Conservation (phyloP, 2,888 invertebrate species). For the Drosophila borborema region DNA sequence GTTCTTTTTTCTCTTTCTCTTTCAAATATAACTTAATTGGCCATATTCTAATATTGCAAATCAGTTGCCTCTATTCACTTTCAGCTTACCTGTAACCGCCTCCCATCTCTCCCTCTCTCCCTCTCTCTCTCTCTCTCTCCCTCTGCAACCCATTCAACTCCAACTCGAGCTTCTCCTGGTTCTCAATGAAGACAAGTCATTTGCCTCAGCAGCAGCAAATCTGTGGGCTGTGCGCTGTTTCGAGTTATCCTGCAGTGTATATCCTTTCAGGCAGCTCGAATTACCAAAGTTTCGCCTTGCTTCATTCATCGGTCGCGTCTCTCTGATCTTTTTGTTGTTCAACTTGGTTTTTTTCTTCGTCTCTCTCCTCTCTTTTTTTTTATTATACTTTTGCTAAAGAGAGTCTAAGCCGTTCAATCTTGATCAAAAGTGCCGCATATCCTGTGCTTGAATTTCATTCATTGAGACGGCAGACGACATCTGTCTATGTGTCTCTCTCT, state of each 20-base stretch:
- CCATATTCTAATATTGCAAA: not conserved
- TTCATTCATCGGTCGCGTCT: constrained; percentile 49
- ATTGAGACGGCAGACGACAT: constrained; percentile 47
- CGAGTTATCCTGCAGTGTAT: constrained; percentile 50
- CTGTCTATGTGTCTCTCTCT: not conserved
- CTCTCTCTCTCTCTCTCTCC: not conserved
- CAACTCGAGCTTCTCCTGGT: not conserved
- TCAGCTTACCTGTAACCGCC: not conserved
- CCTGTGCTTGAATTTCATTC: constrained; percentile 80
- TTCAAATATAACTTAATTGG: not conserved
- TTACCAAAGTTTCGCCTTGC: constrained; percentile 56
- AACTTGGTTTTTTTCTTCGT: constrained; percentile 26
- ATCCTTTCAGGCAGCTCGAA: constrained; percentile 67
- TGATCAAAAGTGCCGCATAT: constrained; percentile 76
- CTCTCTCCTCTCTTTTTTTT: not conserved
- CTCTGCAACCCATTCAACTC: not conserved
- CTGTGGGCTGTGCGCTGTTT: constrained; percentile 1
- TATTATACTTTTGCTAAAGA: not conserved
- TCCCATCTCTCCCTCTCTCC: not conserved
- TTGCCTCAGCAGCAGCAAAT: not conserved
- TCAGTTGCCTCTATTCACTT: not conserved
- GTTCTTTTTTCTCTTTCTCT: no score
- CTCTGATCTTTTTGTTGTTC: constrained; percentile 64
- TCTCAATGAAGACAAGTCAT: constrained; percentile 9
- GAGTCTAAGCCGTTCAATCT: constrained; percentile 17